Evolutionary conservation across 2,797 vertebrate species (phyloP).

Genomic region (Otus scops): DNA sequence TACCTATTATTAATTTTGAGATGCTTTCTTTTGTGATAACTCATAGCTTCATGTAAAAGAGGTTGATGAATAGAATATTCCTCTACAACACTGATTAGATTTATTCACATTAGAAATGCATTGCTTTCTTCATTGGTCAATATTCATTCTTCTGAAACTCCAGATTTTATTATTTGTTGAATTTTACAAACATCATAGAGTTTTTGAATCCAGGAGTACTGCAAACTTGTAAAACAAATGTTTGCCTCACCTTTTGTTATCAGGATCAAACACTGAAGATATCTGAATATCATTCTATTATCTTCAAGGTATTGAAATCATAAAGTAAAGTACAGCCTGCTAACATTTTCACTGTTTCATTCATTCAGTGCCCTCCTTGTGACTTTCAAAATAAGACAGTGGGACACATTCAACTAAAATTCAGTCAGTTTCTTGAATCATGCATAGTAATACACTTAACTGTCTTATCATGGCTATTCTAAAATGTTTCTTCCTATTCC

Average conservation of each 20-base stretch:
- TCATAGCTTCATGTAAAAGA: not conserved
- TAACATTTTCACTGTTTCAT: not conserved
- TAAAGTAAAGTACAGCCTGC: not conserved
- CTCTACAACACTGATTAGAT: not conserved
- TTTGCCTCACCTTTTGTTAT: not conserved
- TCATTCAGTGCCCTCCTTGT: not conserved
- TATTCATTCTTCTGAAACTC: not conserved
- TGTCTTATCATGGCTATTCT: not conserved
- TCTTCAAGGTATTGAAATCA: not conserved
- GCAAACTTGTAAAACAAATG: not conserved
- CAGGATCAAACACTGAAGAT: not conserved
- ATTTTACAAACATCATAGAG: not conserved
- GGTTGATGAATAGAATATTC: not conserved
- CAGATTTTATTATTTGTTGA: conserved; percentile 1
- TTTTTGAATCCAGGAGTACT: not conserved
- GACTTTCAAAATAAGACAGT: not conserved
- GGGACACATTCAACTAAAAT: not conserved
- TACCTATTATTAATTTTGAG: not conserved
- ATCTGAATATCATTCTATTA: not conserved
- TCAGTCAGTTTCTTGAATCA: not conserved
- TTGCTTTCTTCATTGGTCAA: not conserved
- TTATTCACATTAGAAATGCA: not conserved
- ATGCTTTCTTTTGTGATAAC: not conserved
- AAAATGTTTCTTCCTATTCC: not conserved
- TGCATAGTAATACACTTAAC: not conserved